Percentiles rank a stretch among this genome's conserved stretches.
Evolutionary conservation across 92 coral and sea anemone genomes (phyloP).

Genomic region (Paramuricea clavata): DNA sequence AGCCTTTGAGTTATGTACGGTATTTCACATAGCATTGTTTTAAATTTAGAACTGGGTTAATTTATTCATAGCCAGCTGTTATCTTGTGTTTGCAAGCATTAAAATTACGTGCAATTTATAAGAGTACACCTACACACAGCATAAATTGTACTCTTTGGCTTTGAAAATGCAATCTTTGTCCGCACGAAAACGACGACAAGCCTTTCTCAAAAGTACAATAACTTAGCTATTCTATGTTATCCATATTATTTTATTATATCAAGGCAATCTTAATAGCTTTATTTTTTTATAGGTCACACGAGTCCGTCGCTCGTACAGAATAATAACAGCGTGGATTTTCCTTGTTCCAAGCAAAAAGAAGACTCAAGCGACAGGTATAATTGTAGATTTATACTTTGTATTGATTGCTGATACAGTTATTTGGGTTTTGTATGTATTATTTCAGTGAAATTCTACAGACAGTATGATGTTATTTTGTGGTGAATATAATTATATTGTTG

Average conservation of each 20-base stretch:
- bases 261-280: background rate
- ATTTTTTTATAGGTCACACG: background rate
- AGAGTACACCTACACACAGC: background rate
- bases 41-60: background rate
- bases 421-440: background rate
- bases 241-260: background rate
- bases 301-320: background rate
- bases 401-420: background rate
- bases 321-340: background rate
- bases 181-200: background rate
- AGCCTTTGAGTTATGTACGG: background rate
- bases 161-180: background rate
- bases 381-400: background rate
- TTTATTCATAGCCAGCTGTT: conserved; percentile 7
- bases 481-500: background rate
- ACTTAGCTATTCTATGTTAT: background rate
- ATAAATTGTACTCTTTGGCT: too few species aligned
- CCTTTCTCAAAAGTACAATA: background rate
- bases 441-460: background rate
- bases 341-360: background rate
- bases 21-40: background rate
- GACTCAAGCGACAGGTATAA: background rate
- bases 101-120: background rate
- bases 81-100: background rate
- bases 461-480: background rate